A percentile compares a stretch with the other conserved stretches of the same genome.
Conservation (phyloP, 2,113 vertebrate genomes). For the Eulacestoma nigropectus region DNA sequence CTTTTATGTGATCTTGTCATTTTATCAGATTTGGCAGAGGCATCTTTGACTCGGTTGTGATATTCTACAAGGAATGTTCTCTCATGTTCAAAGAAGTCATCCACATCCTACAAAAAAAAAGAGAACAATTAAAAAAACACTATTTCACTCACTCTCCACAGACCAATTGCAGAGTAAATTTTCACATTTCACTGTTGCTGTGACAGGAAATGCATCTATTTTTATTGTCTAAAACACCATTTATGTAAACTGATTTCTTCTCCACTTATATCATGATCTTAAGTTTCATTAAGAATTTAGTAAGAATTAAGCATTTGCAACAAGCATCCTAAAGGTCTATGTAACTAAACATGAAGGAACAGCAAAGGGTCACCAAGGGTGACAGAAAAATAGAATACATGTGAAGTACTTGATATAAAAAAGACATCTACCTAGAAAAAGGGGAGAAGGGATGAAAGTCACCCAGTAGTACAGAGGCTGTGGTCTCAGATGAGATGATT, state of each 20-base stretch:
- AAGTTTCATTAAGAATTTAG: neutral
- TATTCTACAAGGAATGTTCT: slow-evolving; percentile 98
- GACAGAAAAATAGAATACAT: neutral
- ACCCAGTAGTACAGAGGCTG: neutral
- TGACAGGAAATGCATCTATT: neutral
- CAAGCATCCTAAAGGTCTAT: neutral
- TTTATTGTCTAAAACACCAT: neutral
- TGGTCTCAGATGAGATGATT: neutral
- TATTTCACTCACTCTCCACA: neutral
- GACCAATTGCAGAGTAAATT: neutral
- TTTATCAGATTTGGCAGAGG: slow-evolving; percentile 92
- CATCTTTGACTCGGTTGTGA: slow-evolving; percentile 96
- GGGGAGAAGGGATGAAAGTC: neutral
- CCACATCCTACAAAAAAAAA: slow-evolving; percentile 85
- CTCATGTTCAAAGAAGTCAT: slow-evolving; percentile 98
- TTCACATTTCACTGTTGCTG: neutral
- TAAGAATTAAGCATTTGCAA: neutral
- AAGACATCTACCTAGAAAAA: neutral
- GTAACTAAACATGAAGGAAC: neutral
- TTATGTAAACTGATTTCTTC: neutral
- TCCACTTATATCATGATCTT: neutral
- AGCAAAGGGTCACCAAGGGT: neutral
- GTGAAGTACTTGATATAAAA: neutral
- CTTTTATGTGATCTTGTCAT: slow-evolving; percentile 99
- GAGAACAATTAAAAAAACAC: neutral